A percentile compares a stretch with the other conserved stretches of the same genome.
Evolutionary conservation across 2,888 invertebrate genomes (phyloP).

Genomic region (Cheilosia vernalis): DNA sequence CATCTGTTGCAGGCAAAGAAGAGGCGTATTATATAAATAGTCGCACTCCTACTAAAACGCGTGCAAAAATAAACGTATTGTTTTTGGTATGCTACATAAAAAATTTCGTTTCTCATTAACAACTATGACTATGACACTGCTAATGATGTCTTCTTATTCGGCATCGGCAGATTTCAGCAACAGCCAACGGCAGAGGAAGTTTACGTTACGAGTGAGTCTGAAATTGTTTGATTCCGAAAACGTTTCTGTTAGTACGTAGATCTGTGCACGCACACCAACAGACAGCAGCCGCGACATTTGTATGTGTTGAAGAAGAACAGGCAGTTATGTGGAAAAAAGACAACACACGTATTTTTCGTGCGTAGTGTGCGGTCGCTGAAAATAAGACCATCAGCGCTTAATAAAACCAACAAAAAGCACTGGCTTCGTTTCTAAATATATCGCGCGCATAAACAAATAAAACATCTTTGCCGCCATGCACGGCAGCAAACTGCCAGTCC

Average conservation of each 20-base stretch:
- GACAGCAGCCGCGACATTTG: too few species aligned
- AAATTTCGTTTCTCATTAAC: slow-evolving; percentile 21
- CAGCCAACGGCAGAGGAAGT: slow-evolving; percentile 55
- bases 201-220: slow-evolving; percentile 50
- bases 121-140: slow-evolving; percentile 44
- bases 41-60: slow-evolving; percentile 66
- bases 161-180: slow-evolving; percentile 30
- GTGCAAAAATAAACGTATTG: slow-evolving; percentile 56
- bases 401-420: slow-evolving; percentile 62
- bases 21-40: slow-evolving; percentile 39
- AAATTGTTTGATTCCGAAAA: slow-evolving; percentile 42
- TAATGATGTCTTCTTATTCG: slow-evolving; percentile 54
- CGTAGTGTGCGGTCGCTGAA: slow-evolving; percentile 73
- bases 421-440: slow-evolving; percentile 73
- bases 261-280: slow-evolving; percentile 24
- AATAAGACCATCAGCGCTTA: slow-evolving; percentile 69
- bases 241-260: slow-evolving; percentile 47
- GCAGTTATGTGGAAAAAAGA: slow-evolving; percentile 1
- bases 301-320: background rate
- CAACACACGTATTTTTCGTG: slow-evolving; percentile 34
- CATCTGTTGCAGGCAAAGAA: slow-evolving; percentile 47
- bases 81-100: slow-evolving; percentile 35
- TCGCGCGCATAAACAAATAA: slow-evolving; percentile 72
- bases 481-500: slow-evolving; percentile 64
- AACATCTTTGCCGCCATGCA: slow-evolving; percentile 51